A percentile compares a stretch with the other conserved stretches of the same genome.
Evolutionary conservation across 2,113 vertebrate genomes (phyloP).

Genomic region (Chrysemys picta): DNA sequence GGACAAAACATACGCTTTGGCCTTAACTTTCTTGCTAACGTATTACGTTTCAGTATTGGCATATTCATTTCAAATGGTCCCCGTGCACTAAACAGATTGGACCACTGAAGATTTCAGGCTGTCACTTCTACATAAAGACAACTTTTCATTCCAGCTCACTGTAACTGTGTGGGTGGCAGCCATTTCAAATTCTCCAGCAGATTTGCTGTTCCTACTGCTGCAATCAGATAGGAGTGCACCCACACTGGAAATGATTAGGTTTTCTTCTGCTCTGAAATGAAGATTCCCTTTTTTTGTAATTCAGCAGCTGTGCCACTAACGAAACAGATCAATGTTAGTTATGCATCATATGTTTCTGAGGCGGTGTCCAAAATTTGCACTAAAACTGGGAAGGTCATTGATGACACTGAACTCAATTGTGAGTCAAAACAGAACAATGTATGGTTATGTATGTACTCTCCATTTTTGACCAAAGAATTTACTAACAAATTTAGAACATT

Average conservation of each 20-base stretch:
- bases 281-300: not conserved
- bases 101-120: not conserved
- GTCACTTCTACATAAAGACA: not conserved
- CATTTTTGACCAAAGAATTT: not conserved
- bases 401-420: rapidly evolving
- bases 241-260: not conserved
- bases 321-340: not conserved
- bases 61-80: rapidly evolving
- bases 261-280: not conserved
- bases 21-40: not conserved
- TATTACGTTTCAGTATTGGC: not conserved
- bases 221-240: not conserved
- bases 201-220: not conserved
- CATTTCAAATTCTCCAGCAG: not conserved
- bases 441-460: not conserved
- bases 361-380: not conserved
- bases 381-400: not conserved
- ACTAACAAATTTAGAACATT: not conserved
- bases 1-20: not conserved
- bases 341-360: rapidly evolving
- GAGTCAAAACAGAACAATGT: rapidly evolving
- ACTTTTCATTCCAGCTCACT: not conserved
- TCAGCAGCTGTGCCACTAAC: not conserved
- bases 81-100: rapidly evolving
- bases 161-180: not conserved